A percentile compares a stretch with the other conserved stretches of the same genome.
Evolutionary conservation across 2,797 vertebrate genomes (phyloP).

Genomic region (Mormyrops boulengeri): DNA sequence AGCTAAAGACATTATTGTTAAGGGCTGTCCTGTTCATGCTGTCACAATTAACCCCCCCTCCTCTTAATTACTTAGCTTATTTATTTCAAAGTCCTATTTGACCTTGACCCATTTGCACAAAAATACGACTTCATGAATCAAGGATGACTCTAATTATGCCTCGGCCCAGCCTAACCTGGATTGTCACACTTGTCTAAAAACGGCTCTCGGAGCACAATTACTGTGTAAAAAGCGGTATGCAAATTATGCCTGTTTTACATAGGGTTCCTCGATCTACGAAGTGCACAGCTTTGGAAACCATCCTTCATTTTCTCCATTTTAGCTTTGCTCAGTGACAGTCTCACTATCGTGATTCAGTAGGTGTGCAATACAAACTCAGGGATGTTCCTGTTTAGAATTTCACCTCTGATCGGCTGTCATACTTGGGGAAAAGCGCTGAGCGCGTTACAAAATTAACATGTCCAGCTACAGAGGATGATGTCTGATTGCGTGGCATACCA

Average conservation of each 20-base stretch:
- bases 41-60: slow-evolving; percentile 18
- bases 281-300: background rate
- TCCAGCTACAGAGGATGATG: background rate
- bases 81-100: slow-evolving; percentile 5
- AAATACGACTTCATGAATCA: slow-evolving; percentile 9
- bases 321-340: background rate
- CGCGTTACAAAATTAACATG: background rate
- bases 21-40: background rate
- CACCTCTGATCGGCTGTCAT: background rate
- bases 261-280: background rate
- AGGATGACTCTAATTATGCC: slow-evolving; percentile 12
- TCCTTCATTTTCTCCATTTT: background rate
- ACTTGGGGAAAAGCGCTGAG: background rate
- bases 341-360: background rate
- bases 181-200: slow-evolving; percentile 15
- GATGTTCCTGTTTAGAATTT: background rate
- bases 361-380: background rate
- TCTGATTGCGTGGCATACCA: background rate
- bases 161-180: slow-evolving; percentile 15
- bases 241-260: background rate
- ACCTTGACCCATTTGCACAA: slow-evolving; percentile 14
- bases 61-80: slow-evolving; percentile 11
- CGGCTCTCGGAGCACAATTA: background rate
- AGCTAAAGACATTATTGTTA: slow-evolving; percentile 20
- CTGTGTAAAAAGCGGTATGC: background rate